phyloP scores from a whole-genome alignment of 2,113 vertebrate species.

The Malaclemys terrapin region DNA sequence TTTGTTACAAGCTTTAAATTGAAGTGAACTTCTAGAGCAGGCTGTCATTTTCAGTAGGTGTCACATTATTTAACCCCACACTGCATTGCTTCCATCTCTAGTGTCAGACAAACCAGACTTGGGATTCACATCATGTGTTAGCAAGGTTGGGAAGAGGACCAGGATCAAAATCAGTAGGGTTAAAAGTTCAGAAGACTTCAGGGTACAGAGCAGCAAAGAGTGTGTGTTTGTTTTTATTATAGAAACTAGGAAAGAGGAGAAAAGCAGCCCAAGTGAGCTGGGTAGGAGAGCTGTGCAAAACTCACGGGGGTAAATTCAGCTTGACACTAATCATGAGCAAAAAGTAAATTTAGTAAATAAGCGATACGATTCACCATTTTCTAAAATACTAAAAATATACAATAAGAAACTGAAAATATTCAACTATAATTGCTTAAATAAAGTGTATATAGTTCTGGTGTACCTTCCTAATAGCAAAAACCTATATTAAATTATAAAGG shows the following conservation, averaged over 20 bases:
- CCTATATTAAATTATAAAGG: too few relatives aligned
- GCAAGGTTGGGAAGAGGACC: background rate
- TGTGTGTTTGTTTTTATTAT: background rate
- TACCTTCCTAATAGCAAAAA: too few relatives aligned
- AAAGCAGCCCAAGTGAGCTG: background rate
- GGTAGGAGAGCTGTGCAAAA: background rate
- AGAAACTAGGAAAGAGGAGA: background rate
- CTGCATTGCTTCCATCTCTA: background rate
- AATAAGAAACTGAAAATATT: too few relatives aligned
- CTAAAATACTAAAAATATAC: too few relatives aligned
- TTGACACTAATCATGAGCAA: too few relatives aligned
- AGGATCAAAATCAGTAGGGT: fast-evolving
- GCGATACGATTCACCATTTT: too few relatives aligned
- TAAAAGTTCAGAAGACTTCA: background rate
- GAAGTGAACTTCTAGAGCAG: fast-evolving
- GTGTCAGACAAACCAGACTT: background rate
- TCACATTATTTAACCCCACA: background rate
- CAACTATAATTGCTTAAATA: too few relatives aligned
- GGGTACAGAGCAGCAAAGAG: background rate
- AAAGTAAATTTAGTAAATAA: too few relatives aligned
- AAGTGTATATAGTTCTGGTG: too few relatives aligned
- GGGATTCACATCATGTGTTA: background rate
- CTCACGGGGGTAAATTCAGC: background rate
- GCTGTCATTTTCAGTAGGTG: background rate
- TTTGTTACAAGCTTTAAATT: fast-evolving